A percentile compares a stretch with the other conserved stretches of the same genome.
phyloP scores from a whole-genome alignment of 2,888 invertebrate genomes.

The Exephanes ischioxanthus region DNA sequence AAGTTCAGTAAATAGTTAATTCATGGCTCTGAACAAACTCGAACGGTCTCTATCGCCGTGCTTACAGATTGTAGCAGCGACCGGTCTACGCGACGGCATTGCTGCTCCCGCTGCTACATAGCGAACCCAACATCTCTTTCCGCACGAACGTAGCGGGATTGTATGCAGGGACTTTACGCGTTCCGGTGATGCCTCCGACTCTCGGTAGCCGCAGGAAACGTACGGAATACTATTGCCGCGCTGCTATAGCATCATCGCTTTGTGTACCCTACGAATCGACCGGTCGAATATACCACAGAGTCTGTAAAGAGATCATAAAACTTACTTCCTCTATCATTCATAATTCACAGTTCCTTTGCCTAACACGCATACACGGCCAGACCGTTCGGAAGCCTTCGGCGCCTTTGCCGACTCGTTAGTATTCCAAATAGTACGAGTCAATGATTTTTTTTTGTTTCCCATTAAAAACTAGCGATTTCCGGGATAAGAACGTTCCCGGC shows the following conservation, averaged over 20 bases:
- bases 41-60: no score
- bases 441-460: no score
- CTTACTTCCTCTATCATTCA: neutral
- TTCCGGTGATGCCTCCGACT: constrained; percentile 61
- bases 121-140: constrained; percentile 34
- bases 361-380: constrained; percentile 3
- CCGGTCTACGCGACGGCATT: neutral
- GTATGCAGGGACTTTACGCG: constrained; percentile 65
- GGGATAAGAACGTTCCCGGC: no score
- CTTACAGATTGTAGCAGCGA: neutral
- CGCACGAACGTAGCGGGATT: constrained; percentile 20
- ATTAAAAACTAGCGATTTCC: no score
- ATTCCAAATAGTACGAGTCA: no score
- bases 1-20: no score
- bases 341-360: neutral
- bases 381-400: neutral
- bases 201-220: constrained; percentile 15
- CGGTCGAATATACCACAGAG: neutral
- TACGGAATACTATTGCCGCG: constrained; percentile 9
- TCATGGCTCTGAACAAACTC: no score
- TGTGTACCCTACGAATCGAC: neutral
- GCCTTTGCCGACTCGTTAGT: neutral
- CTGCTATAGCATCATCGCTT: neutral
- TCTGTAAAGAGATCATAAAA: constrained; percentile 14
- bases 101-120: constrained; percentile 38